These are phyloP conservation scores for Carcharodon carcharias DNA, from an alignment of 2,797 vertebrate genomes.

Conservation along the genomic window DNA sequence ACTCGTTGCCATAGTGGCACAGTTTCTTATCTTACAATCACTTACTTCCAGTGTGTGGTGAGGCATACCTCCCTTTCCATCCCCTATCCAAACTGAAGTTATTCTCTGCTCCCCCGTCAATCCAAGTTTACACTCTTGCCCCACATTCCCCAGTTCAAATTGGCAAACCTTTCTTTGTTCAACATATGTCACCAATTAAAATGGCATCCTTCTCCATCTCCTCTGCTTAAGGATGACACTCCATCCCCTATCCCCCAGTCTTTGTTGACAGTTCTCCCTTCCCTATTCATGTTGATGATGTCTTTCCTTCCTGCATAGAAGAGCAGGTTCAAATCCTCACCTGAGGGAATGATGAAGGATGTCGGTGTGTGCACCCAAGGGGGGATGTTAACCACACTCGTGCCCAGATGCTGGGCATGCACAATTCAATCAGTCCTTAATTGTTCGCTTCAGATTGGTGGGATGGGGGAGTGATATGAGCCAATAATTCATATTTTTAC, in stretches of 20 bases:
- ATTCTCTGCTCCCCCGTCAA: neutral
- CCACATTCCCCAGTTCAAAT: neutral
- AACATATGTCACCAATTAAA: neutral
- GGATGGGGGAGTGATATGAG: neutral
- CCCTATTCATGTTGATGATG: neutral
- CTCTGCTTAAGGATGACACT: neutral
- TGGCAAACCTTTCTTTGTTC: neutral
- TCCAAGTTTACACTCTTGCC: neutral
- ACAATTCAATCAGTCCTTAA: neutral
- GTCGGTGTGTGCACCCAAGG: neutral
- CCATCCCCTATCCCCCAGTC: neutral
- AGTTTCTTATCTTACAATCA: neutral
- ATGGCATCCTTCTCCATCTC: neutral
- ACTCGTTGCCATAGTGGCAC: neutral
- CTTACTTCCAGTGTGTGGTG: neutral
- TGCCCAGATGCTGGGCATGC: neutral
- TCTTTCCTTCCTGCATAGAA: neutral
- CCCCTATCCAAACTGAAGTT: neutral
- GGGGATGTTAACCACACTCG: neutral
- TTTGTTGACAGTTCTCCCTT: neutral
- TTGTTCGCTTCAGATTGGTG: neutral
- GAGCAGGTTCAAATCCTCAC: neutral
- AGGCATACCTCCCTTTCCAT: neutral
- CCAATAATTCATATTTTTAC: neutral
- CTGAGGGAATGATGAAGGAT: neutral